Evolutionary conservation across 2,888 invertebrate species (phyloP).

Genomic region (Stegophylla sp.): DNA sequence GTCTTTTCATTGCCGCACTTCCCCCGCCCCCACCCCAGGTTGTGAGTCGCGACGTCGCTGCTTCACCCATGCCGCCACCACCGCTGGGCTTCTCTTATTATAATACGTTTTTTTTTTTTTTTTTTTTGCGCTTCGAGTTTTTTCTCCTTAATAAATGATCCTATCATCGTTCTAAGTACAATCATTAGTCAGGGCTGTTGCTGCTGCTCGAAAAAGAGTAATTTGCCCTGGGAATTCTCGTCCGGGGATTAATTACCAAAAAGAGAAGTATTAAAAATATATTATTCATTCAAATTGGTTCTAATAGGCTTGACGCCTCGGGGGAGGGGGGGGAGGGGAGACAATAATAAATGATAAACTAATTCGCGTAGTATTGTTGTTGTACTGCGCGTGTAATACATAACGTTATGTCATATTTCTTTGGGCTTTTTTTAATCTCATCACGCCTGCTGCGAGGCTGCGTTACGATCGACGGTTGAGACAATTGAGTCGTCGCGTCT

Average conservation of each 20-base stretch:
- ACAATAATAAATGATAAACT: constrained; percentile 23
- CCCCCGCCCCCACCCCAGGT: too few species aligned
- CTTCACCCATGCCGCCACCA: background rate
- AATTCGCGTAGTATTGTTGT: background rate
- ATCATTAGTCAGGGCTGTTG: constrained; percentile 58
- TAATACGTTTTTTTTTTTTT: constrained; percentile 14
- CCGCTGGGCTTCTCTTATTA: constrained; percentile 27
- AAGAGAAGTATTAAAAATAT: constrained; percentile 47
- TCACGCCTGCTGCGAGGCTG: too few species aligned
- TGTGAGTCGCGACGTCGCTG: too few species aligned
- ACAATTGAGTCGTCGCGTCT: too few species aligned
- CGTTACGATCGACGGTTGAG: too few species aligned
- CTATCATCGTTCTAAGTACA: constrained; percentile 55
- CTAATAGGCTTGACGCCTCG: constrained; percentile 27
- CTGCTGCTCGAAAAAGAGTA: constrained; percentile 49
- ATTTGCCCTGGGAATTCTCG: constrained; percentile 53
- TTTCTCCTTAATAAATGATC: constrained; percentile 53
- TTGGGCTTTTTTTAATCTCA: too few species aligned
- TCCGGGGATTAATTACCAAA: constrained; percentile 47
- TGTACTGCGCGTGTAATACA: background rate
- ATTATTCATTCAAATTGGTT: constrained; percentile 49
- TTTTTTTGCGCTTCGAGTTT: constrained; percentile 29
- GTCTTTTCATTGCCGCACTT: constrained; percentile 52
- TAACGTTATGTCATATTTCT: too few species aligned
- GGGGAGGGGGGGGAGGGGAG: background rate